Conservation (phyloP, 2,888 invertebrate species). For the Vesta saturnalis region DNA sequence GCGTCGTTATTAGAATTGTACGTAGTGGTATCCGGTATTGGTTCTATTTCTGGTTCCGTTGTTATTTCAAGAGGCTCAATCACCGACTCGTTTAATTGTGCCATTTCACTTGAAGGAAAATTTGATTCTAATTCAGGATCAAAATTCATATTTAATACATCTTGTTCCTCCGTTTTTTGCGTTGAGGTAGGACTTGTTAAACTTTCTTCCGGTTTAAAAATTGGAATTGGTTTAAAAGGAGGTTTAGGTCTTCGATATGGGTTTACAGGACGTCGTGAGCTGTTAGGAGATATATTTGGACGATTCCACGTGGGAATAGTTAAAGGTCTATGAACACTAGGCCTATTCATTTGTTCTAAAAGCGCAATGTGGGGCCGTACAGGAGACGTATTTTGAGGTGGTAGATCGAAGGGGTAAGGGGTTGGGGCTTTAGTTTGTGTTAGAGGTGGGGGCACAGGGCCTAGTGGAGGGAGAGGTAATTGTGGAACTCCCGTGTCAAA, state of each 20-base stretch:
- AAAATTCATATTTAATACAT: constrained; percentile 58
- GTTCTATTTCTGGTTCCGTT: constrained; percentile 42
- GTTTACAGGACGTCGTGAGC: constrained; percentile 64
- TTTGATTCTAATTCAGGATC: constrained; percentile 53
- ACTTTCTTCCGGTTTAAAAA: constrained; percentile 55
- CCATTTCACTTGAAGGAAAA: constrained; percentile 48
- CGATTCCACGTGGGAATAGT: constrained; percentile 74
- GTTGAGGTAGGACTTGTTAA: constrained; percentile 56
- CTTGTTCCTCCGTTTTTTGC: constrained; percentile 56
- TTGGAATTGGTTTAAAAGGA: constrained; percentile 70
- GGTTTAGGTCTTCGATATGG: constrained; percentile 68
- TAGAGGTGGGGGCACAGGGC: constrained; percentile 63
- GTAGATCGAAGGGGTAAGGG: constrained; percentile 82
- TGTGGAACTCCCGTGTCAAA: constrained; percentile 68
- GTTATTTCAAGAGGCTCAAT: constrained; percentile 50
- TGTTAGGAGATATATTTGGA: constrained; percentile 58
- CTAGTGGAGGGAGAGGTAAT: constrained; percentile 61
- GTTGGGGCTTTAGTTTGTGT: constrained; percentile 67
- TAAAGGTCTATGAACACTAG: constrained; percentile 63
- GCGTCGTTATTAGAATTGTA: constrained; percentile 34
- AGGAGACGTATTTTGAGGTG: constrained; percentile 67
- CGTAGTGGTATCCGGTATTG: constrained; percentile 39
- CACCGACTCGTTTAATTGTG: constrained; percentile 42
- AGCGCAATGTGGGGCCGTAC: constrained; percentile 72
- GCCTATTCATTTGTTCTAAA: constrained; percentile 72